Base-by-base conservation (phyloP, 2,888 invertebrate species). In the Monoplex corrugatus region DNA sequence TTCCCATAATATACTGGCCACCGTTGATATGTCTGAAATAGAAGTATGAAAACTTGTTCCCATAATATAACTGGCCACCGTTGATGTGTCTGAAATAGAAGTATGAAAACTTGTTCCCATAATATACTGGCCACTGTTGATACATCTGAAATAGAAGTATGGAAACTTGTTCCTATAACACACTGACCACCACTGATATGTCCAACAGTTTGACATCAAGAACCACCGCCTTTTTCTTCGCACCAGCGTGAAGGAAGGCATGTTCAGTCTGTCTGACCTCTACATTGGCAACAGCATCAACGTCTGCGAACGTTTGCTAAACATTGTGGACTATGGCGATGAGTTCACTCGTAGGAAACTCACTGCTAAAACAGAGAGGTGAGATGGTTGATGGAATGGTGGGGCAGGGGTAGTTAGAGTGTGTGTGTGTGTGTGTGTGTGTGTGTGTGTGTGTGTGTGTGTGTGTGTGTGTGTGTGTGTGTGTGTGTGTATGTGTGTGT, bases 271-370 rank as follows among this genome's bases (percentile, higher is more conserved):
- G n/a, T 91, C 93, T 13, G 96, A 96, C 91, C 93, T 96, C 43
- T 96, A 95, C 91, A 93, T 96, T 43, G 96, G 96, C 6, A 96
- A 95, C 91, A 95, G 96, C 0, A 92, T 96, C 32, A 96, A 96
- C 90, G 94, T 96, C 35, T 94, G 96, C 88, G 95, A 96, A 1
- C 93, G 96, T 87, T 96, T 96, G 91, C 94, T 96, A 87, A 95
- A 94, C 38, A 93, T 96, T 84, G 93, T 95, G 2, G 96, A 96
- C 90, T 96, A 96, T 92, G 96, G 95, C 3, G 96, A 96, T 92
- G 95, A 95, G 35, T 96, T 94, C 90, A 96, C 96, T 2, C 92
- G 94, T 38, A 93, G 93, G 78, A 94, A 92, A 88, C 92, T 96
- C 13, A 92, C 94, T 45, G 91, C 92, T 32, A 95, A 95, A 89